These are phyloP conservation scores for Zosterops lateralis DNA, from an alignment of 2,113 vertebrate genomes.

Conservation along the genomic window DNA sequence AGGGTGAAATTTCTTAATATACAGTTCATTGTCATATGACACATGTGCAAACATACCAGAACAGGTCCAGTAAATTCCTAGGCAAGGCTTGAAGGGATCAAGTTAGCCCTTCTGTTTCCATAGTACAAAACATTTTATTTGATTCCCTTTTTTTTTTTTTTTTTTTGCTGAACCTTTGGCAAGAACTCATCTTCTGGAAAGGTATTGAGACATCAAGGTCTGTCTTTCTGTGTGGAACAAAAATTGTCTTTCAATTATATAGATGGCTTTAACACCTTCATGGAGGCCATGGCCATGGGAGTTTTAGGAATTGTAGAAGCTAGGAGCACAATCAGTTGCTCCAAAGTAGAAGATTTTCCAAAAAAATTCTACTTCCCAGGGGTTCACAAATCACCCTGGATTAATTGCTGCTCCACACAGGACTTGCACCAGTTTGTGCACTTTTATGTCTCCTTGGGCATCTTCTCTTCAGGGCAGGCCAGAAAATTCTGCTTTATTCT, in stretches of 20 bases:
- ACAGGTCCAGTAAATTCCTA: not conserved
- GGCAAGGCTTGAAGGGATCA: not conserved
- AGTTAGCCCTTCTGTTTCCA: not conserved
- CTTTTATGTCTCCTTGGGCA: not conserved
- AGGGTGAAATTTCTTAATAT: not conserved
- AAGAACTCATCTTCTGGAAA: not conserved
- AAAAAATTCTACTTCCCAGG: not conserved
- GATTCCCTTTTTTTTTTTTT: not conserved
- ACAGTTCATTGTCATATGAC: not conserved
- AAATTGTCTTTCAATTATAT: not conserved
- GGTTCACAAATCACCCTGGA: not conserved
- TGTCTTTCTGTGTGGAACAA: not conserved
- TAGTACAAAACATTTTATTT: not conserved
- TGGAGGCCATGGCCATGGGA: not conserved
- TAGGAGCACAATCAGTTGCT: not conserved
- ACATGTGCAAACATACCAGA: rapidly evolving
- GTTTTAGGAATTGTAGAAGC: not conserved
- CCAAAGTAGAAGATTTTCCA: not conserved
- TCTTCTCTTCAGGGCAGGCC: not conserved
- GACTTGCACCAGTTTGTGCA: not conserved
- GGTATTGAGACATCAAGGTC: not conserved
- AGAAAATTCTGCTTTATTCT: not conserved
- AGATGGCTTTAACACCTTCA: not conserved
- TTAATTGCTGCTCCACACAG: not conserved
- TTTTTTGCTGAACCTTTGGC: not conserved